Base-by-base conservation (phyloP, 2,113 vertebrate genomes). In the Oryzias javanicus region DNA sequence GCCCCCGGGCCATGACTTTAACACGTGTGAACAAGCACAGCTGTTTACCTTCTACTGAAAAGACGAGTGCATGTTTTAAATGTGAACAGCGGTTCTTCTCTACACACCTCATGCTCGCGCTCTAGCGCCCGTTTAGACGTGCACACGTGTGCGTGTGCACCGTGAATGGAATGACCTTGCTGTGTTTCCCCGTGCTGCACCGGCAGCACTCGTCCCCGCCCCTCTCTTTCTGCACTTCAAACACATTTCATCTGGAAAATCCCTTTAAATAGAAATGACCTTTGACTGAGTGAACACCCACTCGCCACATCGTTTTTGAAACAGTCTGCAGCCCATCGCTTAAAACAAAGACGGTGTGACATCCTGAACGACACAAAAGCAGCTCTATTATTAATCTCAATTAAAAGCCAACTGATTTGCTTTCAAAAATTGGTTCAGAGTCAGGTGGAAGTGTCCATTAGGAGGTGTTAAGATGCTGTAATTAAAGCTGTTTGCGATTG, bases 251-350 rank as follows among this genome's bases (percentile, higher is more conserved):
- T 63, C 48, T 79, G 81, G 77, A 85, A 80, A 74, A 70, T 55
- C 24, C 56, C 82, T 86, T 86, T 88, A 91, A 88, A 91, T 90
- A 88, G 85, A 81, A 16, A 13, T 55, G 81, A 85, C 83, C 84
- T 89, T 88, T 86, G 83, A 76, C 74, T 70, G 67, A n/a, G 42
- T 54, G 62, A 75, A 79, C 75, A 7, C 74, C 70, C 67, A 60
- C 78, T 68, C 60, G 27, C 53, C 67, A 55, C 70, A 78, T 69
- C 50, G 35, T 65, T 70, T 62, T 60, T 48, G 51, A 71, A 60
- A 54, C 57, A 14, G 76, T 82, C 70, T 60, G 54, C 41, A 25
- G 14, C 48, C 59, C 76, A 68, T 77, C 62, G 67, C 68, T 76
- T 60, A 24, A n/a, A 70, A 64, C 25, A 54, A 19, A 40, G 46